Conservation (phyloP, 1,140 invertebrate species). For the Drosophila punjabiensis region DNA sequence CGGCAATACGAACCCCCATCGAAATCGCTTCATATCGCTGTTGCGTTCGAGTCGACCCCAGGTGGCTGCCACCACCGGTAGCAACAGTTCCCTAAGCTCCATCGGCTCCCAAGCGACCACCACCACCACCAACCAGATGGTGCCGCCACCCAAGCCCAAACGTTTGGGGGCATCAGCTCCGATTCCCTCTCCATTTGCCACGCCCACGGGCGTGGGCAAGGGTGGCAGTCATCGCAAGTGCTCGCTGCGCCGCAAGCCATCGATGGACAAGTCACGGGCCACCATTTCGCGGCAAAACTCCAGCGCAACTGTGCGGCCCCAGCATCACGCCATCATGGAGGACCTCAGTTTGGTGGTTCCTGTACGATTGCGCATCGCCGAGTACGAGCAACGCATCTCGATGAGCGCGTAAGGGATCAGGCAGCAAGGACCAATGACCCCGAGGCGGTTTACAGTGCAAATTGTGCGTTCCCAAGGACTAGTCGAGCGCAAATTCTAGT, state of each 20-base stretch:
- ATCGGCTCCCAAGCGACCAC: background rate
- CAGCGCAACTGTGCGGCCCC: slow-evolving; percentile 59
- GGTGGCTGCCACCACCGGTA: slow-evolving; percentile 52
- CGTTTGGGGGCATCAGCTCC: slow-evolving; percentile 41
- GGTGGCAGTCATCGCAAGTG: slow-evolving; percentile 58
- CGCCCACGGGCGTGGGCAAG: slow-evolving; percentile 45
- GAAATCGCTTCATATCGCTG: slow-evolving; percentile 71
- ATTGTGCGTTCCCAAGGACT: slow-evolving; percentile 63
- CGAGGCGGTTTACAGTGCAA: slow-evolving; percentile 30
- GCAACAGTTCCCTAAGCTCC: slow-evolving; percentile 25
- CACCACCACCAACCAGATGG: slow-evolving; percentile 20
- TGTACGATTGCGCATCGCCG: slow-evolving; percentile 73
- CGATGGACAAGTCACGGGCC: slow-evolving; percentile 72
- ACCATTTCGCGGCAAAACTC: slow-evolving; percentile 69
- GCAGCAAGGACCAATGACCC: background rate
- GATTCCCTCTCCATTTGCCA: slow-evolving; percentile 50
- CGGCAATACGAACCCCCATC: slow-evolving; percentile 3
- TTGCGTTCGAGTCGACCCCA: slow-evolving; percentile 59
- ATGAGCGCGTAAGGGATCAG: slow-evolving; percentile 55
- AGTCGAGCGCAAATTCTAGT: slow-evolving; percentile 6
- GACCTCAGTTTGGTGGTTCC: slow-evolving; percentile 78
- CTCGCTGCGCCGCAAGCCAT: slow-evolving; percentile 72
- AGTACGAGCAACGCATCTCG: slow-evolving; percentile 79
- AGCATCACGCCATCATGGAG: slow-evolving; percentile 78
- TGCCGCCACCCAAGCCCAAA: slow-evolving; percentile 72